Conservation (phyloP, 2,888 invertebrate species). For the Polydrusus tereticollis region DNA sequence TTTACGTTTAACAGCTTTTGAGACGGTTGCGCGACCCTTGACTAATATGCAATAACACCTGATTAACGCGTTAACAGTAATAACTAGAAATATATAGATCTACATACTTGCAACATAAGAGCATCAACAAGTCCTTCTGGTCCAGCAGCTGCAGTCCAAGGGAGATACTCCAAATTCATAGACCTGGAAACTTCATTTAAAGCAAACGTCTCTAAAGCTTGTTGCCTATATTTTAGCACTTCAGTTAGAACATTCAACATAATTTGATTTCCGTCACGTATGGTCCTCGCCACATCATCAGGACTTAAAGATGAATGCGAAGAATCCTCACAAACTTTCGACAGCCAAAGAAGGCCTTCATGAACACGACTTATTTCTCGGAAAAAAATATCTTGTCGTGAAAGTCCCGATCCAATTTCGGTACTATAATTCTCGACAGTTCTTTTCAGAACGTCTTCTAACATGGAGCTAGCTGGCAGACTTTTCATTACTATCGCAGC, state of each 20-base stretch:
- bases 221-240: slow-evolving; percentile 75
- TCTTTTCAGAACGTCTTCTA: slow-evolving; percentile 72
- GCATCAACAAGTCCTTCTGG: slow-evolving; percentile 69
- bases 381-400: slow-evolving; percentile 81
- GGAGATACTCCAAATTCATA: slow-evolving; percentile 74
- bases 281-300: slow-evolving; percentile 70
- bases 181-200: slow-evolving; percentile 65
- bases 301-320: slow-evolving; percentile 73
- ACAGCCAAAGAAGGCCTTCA: slow-evolving; percentile 74
- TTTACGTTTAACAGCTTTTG: too few species aligned
- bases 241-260: slow-evolving; percentile 75
- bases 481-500: slow-evolving; percentile 80
- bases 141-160: slow-evolving; percentile 81
- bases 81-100: neutral
- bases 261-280: slow-evolving; percentile 73
- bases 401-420: slow-evolving; percentile 69
- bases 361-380: slow-evolving; percentile 78
- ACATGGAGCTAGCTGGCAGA: slow-evolving; percentile 71
- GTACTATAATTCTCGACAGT: slow-evolving; percentile 68
- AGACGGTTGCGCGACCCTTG: too few species aligned
- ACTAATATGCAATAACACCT: too few species aligned
- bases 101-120: slow-evolving; percentile 66
- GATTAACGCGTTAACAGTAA: slow-evolving; percentile 7
- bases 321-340: slow-evolving; percentile 73
- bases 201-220: slow-evolving; percentile 70